Base-by-base conservation (phyloP, 2,113 vertebrate genomes). In the Python bivittatus region DNA sequence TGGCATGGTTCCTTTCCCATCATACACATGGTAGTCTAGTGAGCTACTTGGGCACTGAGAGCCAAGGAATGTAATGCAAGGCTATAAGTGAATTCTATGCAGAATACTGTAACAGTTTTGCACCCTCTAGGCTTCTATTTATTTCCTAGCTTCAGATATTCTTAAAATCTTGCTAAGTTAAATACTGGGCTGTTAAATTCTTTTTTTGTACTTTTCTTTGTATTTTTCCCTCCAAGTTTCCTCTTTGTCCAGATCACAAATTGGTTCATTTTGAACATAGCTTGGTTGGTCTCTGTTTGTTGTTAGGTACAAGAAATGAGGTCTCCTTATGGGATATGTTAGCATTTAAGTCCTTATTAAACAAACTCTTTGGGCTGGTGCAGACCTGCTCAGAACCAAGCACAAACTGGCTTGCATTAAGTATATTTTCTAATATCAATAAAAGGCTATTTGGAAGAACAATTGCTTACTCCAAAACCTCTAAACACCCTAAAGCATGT, bases 141-240 rank as follows among this genome's bases (percentile, higher is more conserved):
- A 86, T 60, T 91, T 91, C 90, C 84, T 86, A 53, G 42, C 22
- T 91, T 29, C 54, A 25, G 2, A 23, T 86, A 86, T 53, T 64
- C 22, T 91, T 86, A 27, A 64, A 68, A 53, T 54, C 84, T 60
- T 86, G 84, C 84, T 84, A 91, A 68, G 11, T 42, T 72, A 87
- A 64, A 86, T 91, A 72, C 9, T 8, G 33, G 23, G 10, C 57
- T 53, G 54, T 84, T 84, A 23, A 23, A 1, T 72, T 58, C 79
- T 84, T 90, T 44, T 13, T 29, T 91, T 68, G 23, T 87, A 91
- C 12, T 4, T n/a, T 84, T 17, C 72, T 84, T 91, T 91, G 52
- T 91, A 91, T n/a, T 91, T 87, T 72, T 5, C 12, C 3, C 53
- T 52, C 83, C 6, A 61, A 27, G 3, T 29, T 22, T 27, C 56